phyloP scores from a whole-genome alignment of 2,888 invertebrate species.

The Syrphus vitripennis region DNA sequence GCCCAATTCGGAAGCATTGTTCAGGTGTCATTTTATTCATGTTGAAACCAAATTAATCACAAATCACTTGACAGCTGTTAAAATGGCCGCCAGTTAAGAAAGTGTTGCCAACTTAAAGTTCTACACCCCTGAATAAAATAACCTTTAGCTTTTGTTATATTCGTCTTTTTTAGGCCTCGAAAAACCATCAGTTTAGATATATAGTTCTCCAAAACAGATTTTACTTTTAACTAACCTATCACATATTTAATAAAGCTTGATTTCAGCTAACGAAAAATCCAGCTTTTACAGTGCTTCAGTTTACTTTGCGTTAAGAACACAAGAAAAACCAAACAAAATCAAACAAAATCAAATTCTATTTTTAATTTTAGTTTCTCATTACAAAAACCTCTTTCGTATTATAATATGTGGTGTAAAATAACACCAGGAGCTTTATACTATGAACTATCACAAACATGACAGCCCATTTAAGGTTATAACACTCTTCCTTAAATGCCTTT shows the following conservation, averaged over 20 bases:
- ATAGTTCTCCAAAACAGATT: too few relatives aligned
- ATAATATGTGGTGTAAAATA: neutral
- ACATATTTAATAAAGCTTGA: neutral
- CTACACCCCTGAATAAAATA: too few relatives aligned
- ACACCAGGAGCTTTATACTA: neutral
- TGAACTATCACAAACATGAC: slow-evolving; percentile 15
- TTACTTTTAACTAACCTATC: too few relatives aligned
- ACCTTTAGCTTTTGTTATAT: too few relatives aligned
- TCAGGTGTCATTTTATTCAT: too few relatives aligned
- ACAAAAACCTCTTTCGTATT: neutral
- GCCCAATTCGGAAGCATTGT: too few relatives aligned
- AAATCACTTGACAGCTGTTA: too few relatives aligned
- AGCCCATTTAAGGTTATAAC: slow-evolving; percentile 8
- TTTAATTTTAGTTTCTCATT: neutral
- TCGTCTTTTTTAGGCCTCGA: too few relatives aligned
- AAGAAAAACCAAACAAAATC: neutral
- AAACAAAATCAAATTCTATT: neutral
- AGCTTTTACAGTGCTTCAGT: neutral
- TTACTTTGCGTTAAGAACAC: neutral
- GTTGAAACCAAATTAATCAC: too few relatives aligned
- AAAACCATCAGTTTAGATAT: too few relatives aligned
- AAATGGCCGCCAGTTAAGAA: too few relatives aligned
- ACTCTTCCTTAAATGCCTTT: neutral
- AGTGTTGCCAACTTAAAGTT: too few relatives aligned
- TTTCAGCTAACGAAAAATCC: neutral